Evolutionary conservation across 2,797 vertebrate species (phyloP).

Genomic region (Rhinella marina): DNA sequence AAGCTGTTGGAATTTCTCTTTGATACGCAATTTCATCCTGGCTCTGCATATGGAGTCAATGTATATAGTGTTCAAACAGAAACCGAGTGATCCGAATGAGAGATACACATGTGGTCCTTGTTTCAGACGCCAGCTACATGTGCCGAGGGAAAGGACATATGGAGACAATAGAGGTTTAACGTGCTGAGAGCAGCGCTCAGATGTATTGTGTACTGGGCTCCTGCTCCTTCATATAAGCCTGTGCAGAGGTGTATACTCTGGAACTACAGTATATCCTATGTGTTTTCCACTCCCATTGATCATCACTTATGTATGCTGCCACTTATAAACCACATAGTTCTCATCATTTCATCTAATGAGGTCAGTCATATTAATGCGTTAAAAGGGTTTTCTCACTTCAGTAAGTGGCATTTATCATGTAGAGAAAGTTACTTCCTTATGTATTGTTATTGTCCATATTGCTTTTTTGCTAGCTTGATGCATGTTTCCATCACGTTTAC

Average conservation of each 20-base stretch:
- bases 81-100: neutral
- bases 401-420: too few relatives aligned
- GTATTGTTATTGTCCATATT: too few relatives aligned
- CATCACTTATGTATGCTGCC: too few relatives aligned
- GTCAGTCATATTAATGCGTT: too few relatives aligned
- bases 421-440: too few relatives aligned
- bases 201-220: neutral
- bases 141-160: neutral
- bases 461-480: too few relatives aligned
- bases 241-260: neutral
- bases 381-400: too few relatives aligned
- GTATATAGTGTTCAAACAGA: constrained; percentile 13
- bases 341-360: too few relatives aligned
- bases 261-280: neutral
- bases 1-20: neutral
- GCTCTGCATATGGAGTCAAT: constrained; percentile 22
- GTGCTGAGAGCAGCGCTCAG: neutral
- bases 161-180: neutral
- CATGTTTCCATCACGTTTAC: too few relatives aligned
- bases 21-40: neutral
- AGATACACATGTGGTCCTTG: neutral
- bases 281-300: neutral
- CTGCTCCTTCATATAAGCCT: neutral
- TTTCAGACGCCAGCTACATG: neutral
- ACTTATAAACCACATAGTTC: too few relatives aligned